A percentile compares a stretch with the other conserved stretches of the same genome.
Conservation (phyloP, 2,888 invertebrate genomes). For the Dynastes grantii region DNA sequence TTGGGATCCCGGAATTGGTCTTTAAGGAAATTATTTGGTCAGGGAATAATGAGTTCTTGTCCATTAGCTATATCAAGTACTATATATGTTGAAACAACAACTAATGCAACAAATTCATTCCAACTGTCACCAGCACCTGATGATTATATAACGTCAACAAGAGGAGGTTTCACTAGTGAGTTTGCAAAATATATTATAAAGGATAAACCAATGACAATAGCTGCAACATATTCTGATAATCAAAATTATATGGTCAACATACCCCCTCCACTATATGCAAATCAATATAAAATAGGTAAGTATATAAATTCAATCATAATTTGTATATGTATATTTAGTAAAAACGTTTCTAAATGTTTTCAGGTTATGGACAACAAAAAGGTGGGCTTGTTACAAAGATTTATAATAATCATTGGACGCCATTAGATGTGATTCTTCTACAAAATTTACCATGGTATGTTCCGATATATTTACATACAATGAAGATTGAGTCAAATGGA, state of each 20-base stretch:
- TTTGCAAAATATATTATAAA: slow-evolving; percentile 81
- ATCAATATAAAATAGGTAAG: slow-evolving; percentile 84
- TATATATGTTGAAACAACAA: slow-evolving; percentile 86
- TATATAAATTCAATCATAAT: not conserved
- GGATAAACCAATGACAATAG: slow-evolving; percentile 77
- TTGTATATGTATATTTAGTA: not conserved
- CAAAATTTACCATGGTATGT: slow-evolving; percentile 92
- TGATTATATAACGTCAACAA: slow-evolving; percentile 73
- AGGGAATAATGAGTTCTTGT: slow-evolving; percentile 87
- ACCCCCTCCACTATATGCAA: slow-evolving; percentile 83
- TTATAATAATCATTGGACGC: slow-evolving; percentile 84
- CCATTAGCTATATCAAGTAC: slow-evolving; percentile 84
- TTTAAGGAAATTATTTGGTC: slow-evolving; percentile 88
- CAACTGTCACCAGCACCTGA: slow-evolving; percentile 78
- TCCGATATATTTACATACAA: slow-evolving; percentile 91
- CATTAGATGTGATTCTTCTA: slow-evolving; percentile 85
- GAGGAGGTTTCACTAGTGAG: slow-evolving; percentile 80
- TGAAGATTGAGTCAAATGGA: slow-evolving; percentile 77
- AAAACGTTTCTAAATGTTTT: not conserved
- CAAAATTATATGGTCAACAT: slow-evolving; percentile 73
- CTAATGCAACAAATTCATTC: slow-evolving; percentile 76
- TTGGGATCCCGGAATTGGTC: slow-evolving; percentile 86
- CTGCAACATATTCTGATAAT: slow-evolving; percentile 73
- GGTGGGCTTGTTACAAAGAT: slow-evolving; percentile 92
- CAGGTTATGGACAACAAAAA: slow-evolving; percentile 86